These are phyloP conservation scores for Leptestheria dahalacensis DNA, from an alignment of 1,140 invertebrate genomes.

Conservation along the genomic window DNA sequence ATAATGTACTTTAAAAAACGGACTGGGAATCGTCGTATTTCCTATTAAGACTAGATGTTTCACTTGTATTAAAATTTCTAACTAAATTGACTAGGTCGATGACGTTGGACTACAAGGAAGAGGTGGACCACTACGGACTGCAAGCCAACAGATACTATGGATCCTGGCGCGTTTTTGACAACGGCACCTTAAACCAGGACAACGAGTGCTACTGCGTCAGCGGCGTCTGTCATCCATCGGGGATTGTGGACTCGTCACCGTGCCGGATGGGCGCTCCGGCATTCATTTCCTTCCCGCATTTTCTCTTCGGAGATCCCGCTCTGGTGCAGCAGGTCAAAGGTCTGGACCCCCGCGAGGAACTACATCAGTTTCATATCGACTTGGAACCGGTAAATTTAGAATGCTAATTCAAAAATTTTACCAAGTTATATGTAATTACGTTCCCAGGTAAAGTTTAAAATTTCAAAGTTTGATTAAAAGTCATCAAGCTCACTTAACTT, in stretches of 20 bases:
- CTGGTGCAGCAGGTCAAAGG: conserved; percentile 47
- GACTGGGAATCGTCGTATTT: no score
- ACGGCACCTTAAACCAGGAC: conserved; percentile 14
- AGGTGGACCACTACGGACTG: conserved; percentile 15
- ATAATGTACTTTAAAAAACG: no score
- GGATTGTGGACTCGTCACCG: conserved; percentile 30
- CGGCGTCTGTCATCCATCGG: conserved; percentile 21
- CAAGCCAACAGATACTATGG: conserved; percentile 19
- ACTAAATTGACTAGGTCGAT: conserved; percentile 16
- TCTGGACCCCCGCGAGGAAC: conserved; percentile 34
- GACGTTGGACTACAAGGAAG: conserved; percentile 19
- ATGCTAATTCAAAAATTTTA: no score
- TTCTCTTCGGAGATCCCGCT: conserved; percentile 46
- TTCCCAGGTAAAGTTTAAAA: no score
- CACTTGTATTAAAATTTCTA: neutral
- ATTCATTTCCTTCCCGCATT: conserved; percentile 61
- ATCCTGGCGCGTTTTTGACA: conserved; percentile 18
- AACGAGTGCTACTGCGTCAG: conserved; percentile 18
- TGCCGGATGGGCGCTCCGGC: conserved; percentile 36
- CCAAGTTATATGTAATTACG: no score
- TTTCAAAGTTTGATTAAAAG: no score
- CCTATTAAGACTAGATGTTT: no score
- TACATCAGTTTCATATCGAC: conserved; percentile 24
- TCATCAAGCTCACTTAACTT: no score
- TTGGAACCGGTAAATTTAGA: conserved; percentile 15